A percentile compares a stretch with the other conserved stretches of the same genome.
Conservation (phyloP, 2,888 invertebrate species). For the Drosophila recens region DNA sequence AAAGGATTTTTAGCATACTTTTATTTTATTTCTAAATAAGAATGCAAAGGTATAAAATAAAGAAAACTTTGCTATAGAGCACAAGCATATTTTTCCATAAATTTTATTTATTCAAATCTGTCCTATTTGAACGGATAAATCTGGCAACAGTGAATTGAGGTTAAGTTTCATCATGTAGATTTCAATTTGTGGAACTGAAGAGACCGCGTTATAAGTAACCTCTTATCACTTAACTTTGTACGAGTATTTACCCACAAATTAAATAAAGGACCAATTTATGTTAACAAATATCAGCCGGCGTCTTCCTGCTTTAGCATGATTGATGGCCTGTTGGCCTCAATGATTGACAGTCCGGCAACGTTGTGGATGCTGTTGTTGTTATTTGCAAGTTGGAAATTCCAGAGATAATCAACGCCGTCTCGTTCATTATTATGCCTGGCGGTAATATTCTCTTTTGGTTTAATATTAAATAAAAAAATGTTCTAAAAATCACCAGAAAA, state of each 20-base stretch:
- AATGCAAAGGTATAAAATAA: too few relatives aligned
- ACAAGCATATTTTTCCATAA: too few relatives aligned
- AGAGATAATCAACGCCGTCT: slow-evolving; percentile 47
- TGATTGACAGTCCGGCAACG: slow-evolving; percentile 38
- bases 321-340: slow-evolving; percentile 25
- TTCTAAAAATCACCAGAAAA: slow-evolving; percentile 67
- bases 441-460: slow-evolving; percentile 29
- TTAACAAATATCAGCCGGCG: slow-evolving; percentile 26
- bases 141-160: neutral
- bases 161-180: neutral
- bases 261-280: slow-evolving; percentile 71
- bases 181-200: neutral
- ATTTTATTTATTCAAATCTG: too few relatives aligned
- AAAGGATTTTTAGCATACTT: too few relatives aligned
- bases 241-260: slow-evolving; percentile 20
- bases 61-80: too few relatives aligned
- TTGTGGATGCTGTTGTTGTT: slow-evolving; percentile 39
- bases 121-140: too few relatives aligned
- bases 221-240: slow-evolving; percentile 2
- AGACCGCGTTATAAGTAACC: neutral
- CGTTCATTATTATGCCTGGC: slow-evolving; percentile 62
- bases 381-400: slow-evolving; percentile 61
- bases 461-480: slow-evolving; percentile 41
- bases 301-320: slow-evolving; percentile 29
- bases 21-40: too few relatives aligned